Percentiles rank a stretch among this genome's conserved stretches.
phyloP scores from a whole-genome alignment of 2,797 vertebrate species.

The Gambusia yucatana region DNA sequence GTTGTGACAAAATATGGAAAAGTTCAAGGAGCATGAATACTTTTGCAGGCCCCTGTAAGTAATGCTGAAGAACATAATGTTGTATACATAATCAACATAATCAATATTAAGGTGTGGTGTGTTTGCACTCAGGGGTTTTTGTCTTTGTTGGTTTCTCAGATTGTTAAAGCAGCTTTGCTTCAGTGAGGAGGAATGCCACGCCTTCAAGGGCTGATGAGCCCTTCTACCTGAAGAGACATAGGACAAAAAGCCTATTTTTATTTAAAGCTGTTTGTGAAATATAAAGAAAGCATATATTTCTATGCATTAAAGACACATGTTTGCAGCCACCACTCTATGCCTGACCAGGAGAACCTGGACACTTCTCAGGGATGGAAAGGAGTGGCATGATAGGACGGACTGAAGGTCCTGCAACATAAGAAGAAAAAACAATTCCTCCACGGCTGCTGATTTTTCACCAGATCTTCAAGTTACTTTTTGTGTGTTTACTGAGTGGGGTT shows the following conservation, averaged over 20 bases:
- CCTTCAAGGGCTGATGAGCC: constrained; percentile 84
- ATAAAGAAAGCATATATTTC: neutral
- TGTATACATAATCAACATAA: too few species aligned
- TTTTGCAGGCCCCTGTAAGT: too few species aligned
- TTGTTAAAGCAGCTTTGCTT: constrained; percentile 87
- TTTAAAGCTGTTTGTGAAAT: neutral
- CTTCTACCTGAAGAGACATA: neutral
- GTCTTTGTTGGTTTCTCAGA: constrained; percentile 66
- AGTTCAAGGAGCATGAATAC: too few species aligned
- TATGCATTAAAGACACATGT: neutral
- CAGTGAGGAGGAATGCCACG: constrained; percentile 85
- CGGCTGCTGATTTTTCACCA: neutral
- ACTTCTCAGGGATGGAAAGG: neutral
- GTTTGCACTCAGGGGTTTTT: neutral
- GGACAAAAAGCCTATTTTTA: neutral
- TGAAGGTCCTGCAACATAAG: neutral
- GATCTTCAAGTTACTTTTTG: neutral
- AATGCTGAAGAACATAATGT: too few species aligned
- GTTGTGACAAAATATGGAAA: too few species aligned
- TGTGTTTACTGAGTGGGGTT: neutral
- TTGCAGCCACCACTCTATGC: neutral
- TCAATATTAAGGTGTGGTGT: neutral
- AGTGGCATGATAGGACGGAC: neutral
- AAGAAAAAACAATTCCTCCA: neutral
- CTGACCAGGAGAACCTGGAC: neutral